Percentiles rank a stretch among this genome's conserved stretches.
These are phyloP conservation scores for Rhinoptilus africanus DNA, from an alignment of 2,113 vertebrate species.

Conservation along the genomic window DNA sequence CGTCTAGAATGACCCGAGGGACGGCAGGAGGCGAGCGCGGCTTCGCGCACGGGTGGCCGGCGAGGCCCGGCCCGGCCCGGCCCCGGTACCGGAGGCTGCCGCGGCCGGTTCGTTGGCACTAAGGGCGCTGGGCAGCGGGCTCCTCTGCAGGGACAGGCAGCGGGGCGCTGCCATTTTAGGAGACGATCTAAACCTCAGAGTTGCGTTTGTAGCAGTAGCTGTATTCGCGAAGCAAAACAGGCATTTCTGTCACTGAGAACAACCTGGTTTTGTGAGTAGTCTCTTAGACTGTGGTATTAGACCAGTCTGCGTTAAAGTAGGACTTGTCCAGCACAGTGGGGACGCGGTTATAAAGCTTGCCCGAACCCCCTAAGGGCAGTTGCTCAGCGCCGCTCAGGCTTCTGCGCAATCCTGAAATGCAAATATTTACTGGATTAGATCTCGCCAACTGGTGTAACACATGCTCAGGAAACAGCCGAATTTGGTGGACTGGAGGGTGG, in stretches of 20 bases:
- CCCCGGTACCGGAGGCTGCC: accelerated
- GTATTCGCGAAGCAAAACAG: accelerated
- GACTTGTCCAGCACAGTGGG: accelerated
- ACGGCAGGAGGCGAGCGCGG: not conserved
- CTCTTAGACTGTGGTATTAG: accelerated
- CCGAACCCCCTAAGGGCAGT: accelerated
- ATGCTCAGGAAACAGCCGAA: accelerated
- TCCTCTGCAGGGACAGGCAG: accelerated
- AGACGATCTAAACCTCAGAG: not conserved
- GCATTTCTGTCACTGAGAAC: accelerated
- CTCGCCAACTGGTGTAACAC: not conserved
- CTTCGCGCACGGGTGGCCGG: no score
- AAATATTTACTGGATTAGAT: no score
- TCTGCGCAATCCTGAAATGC: accelerated
- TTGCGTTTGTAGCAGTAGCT: not conserved
- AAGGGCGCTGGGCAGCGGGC: accelerated
- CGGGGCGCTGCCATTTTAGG: not conserved
- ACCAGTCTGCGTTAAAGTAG: accelerated
- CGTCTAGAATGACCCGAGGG: accelerated
- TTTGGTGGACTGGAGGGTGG: accelerated
- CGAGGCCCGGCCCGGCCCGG: not conserved
- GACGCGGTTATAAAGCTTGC: accelerated
- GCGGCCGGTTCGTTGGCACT: accelerated
- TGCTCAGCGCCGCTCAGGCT: accelerated
- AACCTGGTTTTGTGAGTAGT: no score